Base-by-base conservation (phyloP, 92 coral and sea anemone species). In the Siderastrea radians region DNA sequence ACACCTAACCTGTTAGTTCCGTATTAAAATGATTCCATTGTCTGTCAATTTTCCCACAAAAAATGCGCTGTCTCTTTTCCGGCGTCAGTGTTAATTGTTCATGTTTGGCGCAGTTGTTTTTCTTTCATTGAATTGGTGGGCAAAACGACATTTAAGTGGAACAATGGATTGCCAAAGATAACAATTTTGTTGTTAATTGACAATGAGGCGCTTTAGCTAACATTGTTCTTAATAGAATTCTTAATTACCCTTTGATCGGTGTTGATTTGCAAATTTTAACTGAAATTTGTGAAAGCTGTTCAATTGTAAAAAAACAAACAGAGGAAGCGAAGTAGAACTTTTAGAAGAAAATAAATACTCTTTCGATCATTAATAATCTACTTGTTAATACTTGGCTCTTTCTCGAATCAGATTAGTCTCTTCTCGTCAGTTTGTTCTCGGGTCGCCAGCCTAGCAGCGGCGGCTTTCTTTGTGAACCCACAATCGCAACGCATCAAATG, bases 41-140 rank as follows among this genome's bases (percentile, higher is more conserved):
- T 85, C 77, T 77, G 46, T 65, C 68, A 77, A 19, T 85, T 85
- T 77, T 85, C 89, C 84, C 77, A 85, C 84, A 84, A 75, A 68
- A 75, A 67, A 75, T 77, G 57, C 74, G 53, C 67, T 67, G 89
- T 65, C 84, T 67, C 17, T 85, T 43, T 85, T 72, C 48, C 60
- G 89, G 68, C 62, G 80, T 74, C 80, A 73, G 50, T 19, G 14
- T 61, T 58, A 6, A 61, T 62, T 47, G 13, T 67, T 5, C 5
- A 12, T 43, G 61, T 61, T 47, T 61, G 61, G 74, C 43, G 63
- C 51, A 52, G 38, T 73, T 84, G 80, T 73, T 74, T 84, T 73
- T 50, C 73, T 61, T 73, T 53, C 46, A 74, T 61, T 84, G 79
- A 60, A 19, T 72, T 62, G 60, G 48, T 54, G 74, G 17, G 87